phyloP scores from a whole-genome alignment of 2,797 vertebrate species.

The Halcyon leucocephala region DNA sequence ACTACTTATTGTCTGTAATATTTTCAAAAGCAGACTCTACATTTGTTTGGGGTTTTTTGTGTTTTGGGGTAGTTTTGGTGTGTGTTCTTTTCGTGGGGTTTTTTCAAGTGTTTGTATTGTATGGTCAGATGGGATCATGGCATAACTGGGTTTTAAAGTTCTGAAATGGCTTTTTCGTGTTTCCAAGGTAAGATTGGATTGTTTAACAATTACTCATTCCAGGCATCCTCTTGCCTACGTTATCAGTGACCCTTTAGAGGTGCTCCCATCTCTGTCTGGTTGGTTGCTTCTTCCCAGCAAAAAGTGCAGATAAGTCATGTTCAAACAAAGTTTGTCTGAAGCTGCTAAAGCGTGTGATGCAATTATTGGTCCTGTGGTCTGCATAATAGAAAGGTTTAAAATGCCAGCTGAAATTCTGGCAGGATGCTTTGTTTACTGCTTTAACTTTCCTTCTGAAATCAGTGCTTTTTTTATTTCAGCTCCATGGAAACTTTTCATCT shows the following conservation, averaged over 20 bases:
- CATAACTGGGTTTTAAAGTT: background rate
- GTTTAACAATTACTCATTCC: background rate
- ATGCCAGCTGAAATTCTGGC: background rate
- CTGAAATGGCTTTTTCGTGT: background rate
- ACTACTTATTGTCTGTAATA: background rate
- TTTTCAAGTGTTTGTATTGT: background rate
- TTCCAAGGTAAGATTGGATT: background rate
- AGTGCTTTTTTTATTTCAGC: constrained; percentile 72
- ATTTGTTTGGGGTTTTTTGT: background rate
- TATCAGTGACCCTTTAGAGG: background rate
- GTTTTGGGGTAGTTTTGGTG: background rate
- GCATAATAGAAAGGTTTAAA: background rate
- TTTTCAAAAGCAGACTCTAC: background rate
- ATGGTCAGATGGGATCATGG: background rate
- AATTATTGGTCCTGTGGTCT: background rate
- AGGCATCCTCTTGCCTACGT: background rate
- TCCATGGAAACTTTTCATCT: constrained; percentile 54
- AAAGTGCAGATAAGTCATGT: background rate
- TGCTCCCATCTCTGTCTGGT: background rate
- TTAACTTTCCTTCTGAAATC: constrained; percentile 38
- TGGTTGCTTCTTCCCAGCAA: background rate
- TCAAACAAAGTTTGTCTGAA: background rate
- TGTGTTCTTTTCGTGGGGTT: background rate
- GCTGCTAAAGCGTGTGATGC: background rate
- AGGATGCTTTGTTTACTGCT: background rate